phyloP scores from a whole-genome alignment of 2,113 vertebrate species.

The Pluvialis apricaria region DNA sequence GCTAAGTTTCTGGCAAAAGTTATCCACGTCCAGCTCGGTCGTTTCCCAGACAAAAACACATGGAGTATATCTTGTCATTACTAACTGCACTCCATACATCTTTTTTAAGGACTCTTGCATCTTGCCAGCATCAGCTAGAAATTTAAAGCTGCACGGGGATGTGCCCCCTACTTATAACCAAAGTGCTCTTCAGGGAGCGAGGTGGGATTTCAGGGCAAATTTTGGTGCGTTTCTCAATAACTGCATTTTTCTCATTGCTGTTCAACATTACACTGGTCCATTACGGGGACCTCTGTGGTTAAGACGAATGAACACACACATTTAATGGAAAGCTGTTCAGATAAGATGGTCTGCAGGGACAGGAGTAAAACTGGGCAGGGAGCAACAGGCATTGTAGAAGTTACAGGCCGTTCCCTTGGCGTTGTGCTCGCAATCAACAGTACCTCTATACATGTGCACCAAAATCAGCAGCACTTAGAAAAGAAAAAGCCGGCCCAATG shows the following conservation, averaged over 20 bases:
- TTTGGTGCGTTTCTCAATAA: not conserved
- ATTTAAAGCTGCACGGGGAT: not conserved
- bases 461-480: not conserved
- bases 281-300: not conserved
- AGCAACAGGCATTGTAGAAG: not conserved
- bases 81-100: not conserved
- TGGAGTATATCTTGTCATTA: not conserved
- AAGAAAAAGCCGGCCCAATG: not conserved
- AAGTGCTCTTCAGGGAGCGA: not conserved
- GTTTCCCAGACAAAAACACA: not conserved
- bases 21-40: fast-evolving
- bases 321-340: not conserved
- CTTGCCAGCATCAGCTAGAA: not conserved
- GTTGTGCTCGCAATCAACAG: not conserved
- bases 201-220: not conserved
- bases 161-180: not conserved
- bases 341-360: not conserved
- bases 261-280: not conserved
- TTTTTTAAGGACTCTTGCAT: not conserved
- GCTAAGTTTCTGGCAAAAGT: not conserved
- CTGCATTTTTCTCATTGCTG: not conserved
- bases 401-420: not conserved
- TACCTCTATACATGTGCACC: fast-evolving
- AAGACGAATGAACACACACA: not conserved
- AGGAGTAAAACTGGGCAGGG: not conserved